Percentiles rank a stretch among this genome's conserved stretches.
phyloP scores from a whole-genome alignment of 2,888 invertebrate species.

The Hirtodrosophila duncani region DNA sequence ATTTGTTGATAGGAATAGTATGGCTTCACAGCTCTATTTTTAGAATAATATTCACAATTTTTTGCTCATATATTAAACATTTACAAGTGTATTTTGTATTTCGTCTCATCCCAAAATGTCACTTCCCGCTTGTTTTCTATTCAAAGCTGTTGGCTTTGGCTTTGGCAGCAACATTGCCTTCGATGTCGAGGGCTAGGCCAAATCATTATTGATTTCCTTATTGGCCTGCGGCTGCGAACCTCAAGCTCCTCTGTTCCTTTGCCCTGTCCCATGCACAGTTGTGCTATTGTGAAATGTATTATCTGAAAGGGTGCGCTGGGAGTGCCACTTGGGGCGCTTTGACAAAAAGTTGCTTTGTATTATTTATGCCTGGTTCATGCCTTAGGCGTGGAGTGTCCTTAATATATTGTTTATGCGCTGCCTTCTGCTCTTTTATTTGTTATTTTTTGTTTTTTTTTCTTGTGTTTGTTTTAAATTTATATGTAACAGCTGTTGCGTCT shows the following conservation, averaged over 20 bases:
- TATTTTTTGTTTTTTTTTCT: constrained; percentile 1
- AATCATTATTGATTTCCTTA: constrained; percentile 65
- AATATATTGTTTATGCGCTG: constrained; percentile 39
- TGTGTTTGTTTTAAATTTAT: constrained; percentile 47
- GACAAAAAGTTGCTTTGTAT: constrained; percentile 64
- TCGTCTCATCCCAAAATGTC: constrained; percentile 2
- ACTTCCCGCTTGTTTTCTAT: neutral
- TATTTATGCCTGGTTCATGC: constrained; percentile 51
- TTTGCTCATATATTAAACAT: no score
- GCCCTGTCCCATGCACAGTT: constrained; percentile 4
- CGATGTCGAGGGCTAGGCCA: constrained; percentile 29
- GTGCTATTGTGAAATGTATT: no score
- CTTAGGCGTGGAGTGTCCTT: constrained; percentile 22
- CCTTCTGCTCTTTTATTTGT: constrained; percentile 33
- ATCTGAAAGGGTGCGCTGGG: constrained; percentile 55
- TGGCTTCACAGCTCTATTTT: no score
- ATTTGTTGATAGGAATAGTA: no score
- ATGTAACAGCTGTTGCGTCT: constrained; percentile 55
- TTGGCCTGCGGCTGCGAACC: constrained; percentile 33
- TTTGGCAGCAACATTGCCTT: no score
- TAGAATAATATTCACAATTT: no score
- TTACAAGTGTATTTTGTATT: no score
- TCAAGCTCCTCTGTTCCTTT: constrained; percentile 4
- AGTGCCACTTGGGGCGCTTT: constrained; percentile 61
- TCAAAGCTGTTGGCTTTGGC: constrained; percentile 26